phyloP scores from a whole-genome alignment of 2,113 vertebrate species.

The Sphaerodactylus townsendi region DNA sequence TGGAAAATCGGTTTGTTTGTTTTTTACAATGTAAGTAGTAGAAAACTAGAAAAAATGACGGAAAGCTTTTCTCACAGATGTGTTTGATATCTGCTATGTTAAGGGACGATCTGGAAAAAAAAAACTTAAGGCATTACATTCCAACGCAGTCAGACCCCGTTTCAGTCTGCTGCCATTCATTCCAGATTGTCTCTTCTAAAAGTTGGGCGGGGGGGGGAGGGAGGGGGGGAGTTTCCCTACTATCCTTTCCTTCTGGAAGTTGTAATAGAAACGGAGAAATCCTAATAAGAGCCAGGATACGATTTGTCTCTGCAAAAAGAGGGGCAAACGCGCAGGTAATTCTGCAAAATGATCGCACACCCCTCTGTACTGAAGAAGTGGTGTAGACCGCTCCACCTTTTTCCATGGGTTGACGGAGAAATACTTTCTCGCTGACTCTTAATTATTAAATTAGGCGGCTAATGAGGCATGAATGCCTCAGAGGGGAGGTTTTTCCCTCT shows the following conservation, averaged over 20 bases:
- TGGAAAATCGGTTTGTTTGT: not conserved
- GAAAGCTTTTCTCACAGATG: no score
- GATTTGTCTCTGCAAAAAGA: not conserved
- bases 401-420: not conserved
- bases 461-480: not conserved
- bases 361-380: not conserved
- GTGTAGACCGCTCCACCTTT: not conserved
- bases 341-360: not conserved
- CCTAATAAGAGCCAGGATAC: not conserved
- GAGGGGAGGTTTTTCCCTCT: no score
- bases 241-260: not conserved
- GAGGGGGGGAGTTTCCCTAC: not conserved
- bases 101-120: no score
- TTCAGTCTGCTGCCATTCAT: no score
- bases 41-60: not conserved
- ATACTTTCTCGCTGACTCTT: not conserved
- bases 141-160: no score
- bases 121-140: no score
- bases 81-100: no score
- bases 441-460: not conserved
- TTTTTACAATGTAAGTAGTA: not conserved
- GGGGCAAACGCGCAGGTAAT: not conserved
- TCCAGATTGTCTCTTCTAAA: not conserved
- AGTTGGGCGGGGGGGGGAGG: no score
- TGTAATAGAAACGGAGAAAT: not conserved